These are phyloP conservation scores for Sus cebifrons DNA, from an alignment of 2,797 vertebrate species.

Conservation along the genomic window DNA sequence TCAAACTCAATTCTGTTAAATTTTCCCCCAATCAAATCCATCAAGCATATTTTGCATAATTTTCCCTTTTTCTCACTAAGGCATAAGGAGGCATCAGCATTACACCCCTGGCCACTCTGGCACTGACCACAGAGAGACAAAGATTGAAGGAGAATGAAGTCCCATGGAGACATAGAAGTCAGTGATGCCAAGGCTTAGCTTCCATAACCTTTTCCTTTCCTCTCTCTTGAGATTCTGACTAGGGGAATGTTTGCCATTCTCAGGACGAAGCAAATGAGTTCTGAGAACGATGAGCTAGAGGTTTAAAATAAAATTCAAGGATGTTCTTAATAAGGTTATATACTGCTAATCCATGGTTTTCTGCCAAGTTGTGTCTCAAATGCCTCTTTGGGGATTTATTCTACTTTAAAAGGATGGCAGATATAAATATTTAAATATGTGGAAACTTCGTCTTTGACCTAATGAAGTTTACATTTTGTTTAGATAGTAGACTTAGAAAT, in stretches of 20 bases:
- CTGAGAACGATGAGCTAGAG: conserved; percentile 35
- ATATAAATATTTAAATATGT: conserved; percentile 75
- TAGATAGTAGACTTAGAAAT: conserved; percentile 68
- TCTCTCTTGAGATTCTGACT: not conserved
- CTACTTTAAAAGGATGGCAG: conserved; percentile 5
- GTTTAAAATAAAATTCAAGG: conserved; percentile 68
- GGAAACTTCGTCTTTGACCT: conserved; percentile 69
- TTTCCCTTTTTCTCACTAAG: not conserved
- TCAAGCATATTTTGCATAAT: conserved; percentile 29
- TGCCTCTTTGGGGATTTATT: conserved; percentile 56
- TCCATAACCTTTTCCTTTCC: not conserved
- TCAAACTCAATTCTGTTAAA: not conserved
- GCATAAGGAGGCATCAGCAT: not conserved
- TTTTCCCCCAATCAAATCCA: conserved; percentile 11
- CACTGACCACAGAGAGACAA: not conserved
- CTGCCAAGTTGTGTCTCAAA: conserved; percentile 50
- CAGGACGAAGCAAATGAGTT: not conserved
- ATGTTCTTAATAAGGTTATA: conserved; percentile 61
- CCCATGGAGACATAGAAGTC: not conserved
- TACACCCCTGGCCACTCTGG: not conserved
- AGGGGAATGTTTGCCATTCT: not conserved
- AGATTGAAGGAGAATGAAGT: not conserved
- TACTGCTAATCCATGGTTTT: conserved; percentile 24
- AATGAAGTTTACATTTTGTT: conserved; percentile 73
- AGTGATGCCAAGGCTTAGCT: not conserved